These are phyloP conservation scores for Drosophila paramelanica DNA, from an alignment of 2,888 invertebrate genomes.

Conservation along the genomic window DNA sequence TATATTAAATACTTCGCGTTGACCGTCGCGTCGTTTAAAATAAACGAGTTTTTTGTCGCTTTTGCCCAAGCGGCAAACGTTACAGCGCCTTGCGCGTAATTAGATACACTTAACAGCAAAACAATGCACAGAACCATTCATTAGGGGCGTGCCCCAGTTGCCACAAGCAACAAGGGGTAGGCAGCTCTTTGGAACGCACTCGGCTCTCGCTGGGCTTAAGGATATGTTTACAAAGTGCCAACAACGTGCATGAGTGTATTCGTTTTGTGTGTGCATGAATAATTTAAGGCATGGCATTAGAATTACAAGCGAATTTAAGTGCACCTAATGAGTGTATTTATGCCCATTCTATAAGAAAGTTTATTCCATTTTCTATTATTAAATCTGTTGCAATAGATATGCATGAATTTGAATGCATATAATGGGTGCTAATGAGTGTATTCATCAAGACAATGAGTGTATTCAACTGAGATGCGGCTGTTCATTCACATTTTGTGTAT, in stretches of 20 bases:
- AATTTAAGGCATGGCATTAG: not conserved
- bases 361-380: not conserved
- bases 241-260: constrained; percentile 21
- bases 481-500: no score
- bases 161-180: constrained; percentile 11
- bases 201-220: constrained; percentile 31
- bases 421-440: not conserved
- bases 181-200: not conserved
- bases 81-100: constrained; percentile 73
- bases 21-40: constrained; percentile 56
- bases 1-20: constrained; percentile 6
- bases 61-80: constrained; percentile 42
- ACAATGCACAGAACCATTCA: constrained; percentile 61
- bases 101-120: constrained; percentile 74
- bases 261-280: not conserved
- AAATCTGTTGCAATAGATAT: constrained; percentile 1
- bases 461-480: no score
- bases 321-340: constrained; percentile 6
- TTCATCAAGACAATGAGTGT: not conserved
- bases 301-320: not conserved
- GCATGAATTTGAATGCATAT: not conserved
- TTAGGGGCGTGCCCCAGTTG: constrained; percentile 68
- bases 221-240: constrained; percentile 58
- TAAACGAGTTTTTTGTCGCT: constrained; percentile 67
- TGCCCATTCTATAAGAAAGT: constrained; percentile 1